phyloP scores from a whole-genome alignment of 2,113 vertebrate genomes.

The Bombycilla garrulus region DNA sequence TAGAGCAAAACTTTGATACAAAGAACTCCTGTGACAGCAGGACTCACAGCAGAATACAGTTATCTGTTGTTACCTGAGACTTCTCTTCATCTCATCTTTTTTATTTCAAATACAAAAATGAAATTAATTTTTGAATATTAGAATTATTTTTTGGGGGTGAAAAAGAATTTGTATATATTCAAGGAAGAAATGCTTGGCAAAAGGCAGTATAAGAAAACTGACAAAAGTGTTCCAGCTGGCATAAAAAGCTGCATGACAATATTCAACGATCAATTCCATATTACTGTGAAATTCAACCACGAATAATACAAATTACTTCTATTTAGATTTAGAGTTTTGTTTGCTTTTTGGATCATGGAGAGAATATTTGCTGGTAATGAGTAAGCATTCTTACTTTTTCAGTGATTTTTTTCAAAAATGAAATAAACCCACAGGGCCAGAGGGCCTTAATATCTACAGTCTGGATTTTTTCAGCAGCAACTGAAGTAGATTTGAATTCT shows the following conservation, averaged over 20 bases:
- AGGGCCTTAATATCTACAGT: neutral
- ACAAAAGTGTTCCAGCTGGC: neutral
- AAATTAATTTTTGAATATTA: neutral
- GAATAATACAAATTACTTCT: neutral
- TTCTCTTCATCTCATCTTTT: neutral
- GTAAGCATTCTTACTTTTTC: neutral
- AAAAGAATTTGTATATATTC: neutral
- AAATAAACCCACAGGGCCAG: neutral
- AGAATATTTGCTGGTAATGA: neutral
- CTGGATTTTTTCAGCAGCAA: neutral
- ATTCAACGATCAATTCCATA: neutral
- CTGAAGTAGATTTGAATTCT: neutral
- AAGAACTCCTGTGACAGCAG: neutral
- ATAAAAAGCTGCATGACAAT: neutral
- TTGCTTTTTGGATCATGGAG: neutral
- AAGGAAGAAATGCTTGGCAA: neutral
- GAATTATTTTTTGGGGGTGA: accelerated
- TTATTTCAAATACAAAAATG: neutral
- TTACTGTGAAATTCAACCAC: neutral
- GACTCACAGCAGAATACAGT: neutral
- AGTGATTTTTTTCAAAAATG: neutral
- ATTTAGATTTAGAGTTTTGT: neutral
- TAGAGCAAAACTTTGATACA: neutral
- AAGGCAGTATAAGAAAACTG: neutral
- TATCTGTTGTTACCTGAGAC: neutral